Percentiles rank a stretch among this genome's conserved stretches.
phyloP scores from a whole-genome alignment of 2,113 vertebrate genomes.

The Regulus satrapa region DNA sequence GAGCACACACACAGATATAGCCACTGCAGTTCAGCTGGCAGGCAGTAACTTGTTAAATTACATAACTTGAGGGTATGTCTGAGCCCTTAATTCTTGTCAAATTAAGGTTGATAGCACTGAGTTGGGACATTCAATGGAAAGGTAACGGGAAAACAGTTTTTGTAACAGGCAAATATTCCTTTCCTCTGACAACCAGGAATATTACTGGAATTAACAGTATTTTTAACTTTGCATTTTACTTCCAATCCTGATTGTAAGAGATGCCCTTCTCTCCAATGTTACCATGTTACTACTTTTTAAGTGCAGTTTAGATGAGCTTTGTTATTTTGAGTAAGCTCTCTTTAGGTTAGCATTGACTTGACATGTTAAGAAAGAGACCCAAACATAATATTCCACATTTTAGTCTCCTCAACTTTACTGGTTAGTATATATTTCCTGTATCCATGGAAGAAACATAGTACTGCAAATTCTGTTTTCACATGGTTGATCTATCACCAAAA shows the following conservation, averaged over 20 bases:
- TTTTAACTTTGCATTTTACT: neutral
- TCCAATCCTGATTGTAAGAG: neutral
- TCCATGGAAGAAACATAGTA: neutral
- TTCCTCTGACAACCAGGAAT: neutral
- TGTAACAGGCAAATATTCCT: neutral
- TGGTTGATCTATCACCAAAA: neutral
- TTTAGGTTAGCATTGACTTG: neutral
- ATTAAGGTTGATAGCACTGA: neutral
- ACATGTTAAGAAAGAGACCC: neutral
- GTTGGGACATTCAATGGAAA: neutral
- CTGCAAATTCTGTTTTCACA: neutral
- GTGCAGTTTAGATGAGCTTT: neutral
- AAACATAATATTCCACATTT: neutral
- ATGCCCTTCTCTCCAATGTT: neutral
- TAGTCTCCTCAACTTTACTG: neutral
- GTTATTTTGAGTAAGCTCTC: neutral
- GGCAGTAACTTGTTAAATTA: neutral
- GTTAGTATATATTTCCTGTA: neutral
- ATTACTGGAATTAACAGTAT: neutral
- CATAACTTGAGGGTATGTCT: neutral
- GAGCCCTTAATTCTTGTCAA: neutral
- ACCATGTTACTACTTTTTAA: neutral
- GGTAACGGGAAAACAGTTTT: neutral
- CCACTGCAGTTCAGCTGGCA: neutral
- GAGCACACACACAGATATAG: neutral